Evolutionary conservation across 1,140 invertebrate genomes (phyloP).

Genomic region (Matsumurasca onukii): DNA sequence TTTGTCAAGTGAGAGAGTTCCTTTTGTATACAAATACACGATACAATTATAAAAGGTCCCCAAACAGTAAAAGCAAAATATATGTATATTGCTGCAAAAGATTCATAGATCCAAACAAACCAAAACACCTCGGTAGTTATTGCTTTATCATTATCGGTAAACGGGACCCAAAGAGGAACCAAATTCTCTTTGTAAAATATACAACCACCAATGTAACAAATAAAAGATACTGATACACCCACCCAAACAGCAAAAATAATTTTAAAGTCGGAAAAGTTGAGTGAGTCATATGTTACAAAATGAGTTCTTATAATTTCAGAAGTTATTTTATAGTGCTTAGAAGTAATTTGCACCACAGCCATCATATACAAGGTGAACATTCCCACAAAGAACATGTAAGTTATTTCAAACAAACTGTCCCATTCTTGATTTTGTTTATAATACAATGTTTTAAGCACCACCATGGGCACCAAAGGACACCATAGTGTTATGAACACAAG

Average conservation of each 20-base stretch:
- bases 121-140: too few relatives aligned
- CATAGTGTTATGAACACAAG: not conserved
- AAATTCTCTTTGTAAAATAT: not conserved
- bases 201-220: not conserved
- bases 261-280: not conserved
- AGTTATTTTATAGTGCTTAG: not conserved
- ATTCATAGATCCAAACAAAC: too few relatives aligned
- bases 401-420: not conserved
- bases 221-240: not conserved
- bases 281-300: not conserved
- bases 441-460: not conserved
- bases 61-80: too few relatives aligned
- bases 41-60: too few relatives aligned
- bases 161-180: not conserved
- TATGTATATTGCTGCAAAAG: too few relatives aligned
- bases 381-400: not conserved
- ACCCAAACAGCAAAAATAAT: not conserved
- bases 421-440: not conserved
- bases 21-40: too few relatives aligned
- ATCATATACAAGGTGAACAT: not conserved
- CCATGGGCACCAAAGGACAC: not conserved
- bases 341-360: not conserved
- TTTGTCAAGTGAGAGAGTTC: too few relatives aligned
- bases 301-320: not conserved
- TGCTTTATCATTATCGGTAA: not conserved